Evolutionary conservation across 2,888 invertebrate species (phyloP).

Genomic region (Oligia latruncula): DNA sequence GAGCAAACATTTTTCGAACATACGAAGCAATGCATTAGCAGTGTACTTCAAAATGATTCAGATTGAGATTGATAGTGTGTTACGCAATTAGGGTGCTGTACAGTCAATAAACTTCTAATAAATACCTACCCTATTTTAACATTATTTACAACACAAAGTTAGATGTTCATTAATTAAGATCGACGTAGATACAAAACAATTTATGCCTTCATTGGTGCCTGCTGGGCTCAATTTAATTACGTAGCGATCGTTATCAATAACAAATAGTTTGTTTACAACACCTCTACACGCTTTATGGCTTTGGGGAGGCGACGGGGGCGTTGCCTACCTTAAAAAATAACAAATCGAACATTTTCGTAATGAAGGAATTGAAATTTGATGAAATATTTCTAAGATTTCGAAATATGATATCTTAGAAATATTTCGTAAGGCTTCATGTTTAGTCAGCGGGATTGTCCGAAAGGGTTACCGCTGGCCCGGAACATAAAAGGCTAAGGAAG

Average conservation of each 20-base stretch:
- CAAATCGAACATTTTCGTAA: background rate
- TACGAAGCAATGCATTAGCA: no score
- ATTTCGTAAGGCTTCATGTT: background rate
- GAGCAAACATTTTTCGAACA: no score
- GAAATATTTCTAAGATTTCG: background rate
- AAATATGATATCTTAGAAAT: background rate
- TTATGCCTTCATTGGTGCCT: conserved; percentile 66
- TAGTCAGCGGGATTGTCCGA: no score
- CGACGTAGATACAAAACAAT: conserved; percentile 67
- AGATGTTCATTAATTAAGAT: conserved; percentile 68
- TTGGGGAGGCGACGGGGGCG: conserved; percentile 5
- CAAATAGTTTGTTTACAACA: conserved; percentile 65
- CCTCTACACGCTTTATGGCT: conserved; percentile 45
- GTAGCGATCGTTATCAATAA: conserved; percentile 64
- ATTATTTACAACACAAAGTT: conserved; percentile 56
- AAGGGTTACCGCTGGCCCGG: no score
- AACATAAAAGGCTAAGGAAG: no score
- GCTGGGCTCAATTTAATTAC: conserved; percentile 68
- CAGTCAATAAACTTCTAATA: background rate
- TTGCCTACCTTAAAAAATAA: conserved; percentile 17
- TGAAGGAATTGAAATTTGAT: background rate
- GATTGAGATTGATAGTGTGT: no score
- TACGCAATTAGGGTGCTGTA: no score
- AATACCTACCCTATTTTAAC: conserved; percentile 43
- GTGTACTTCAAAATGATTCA: no score